Conservation (phyloP, 2,113 vertebrate species). For the Cyanoliseus patagonus region DNA sequence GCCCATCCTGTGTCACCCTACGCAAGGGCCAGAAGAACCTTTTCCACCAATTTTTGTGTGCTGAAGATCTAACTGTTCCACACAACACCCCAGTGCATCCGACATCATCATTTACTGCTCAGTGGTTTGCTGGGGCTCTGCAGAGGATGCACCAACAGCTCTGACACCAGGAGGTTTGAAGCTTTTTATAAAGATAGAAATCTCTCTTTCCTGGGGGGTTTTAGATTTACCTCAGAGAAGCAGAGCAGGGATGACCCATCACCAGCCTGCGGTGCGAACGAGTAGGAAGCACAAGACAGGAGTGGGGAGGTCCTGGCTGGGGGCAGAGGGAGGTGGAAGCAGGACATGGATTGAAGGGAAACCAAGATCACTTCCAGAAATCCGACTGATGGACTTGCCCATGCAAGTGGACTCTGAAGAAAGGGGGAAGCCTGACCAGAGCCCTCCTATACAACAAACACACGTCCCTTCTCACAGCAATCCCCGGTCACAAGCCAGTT, state of each 20-base stretch:
- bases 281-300: background rate
- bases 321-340: background rate
- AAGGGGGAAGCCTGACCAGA: background rate
- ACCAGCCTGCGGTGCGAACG: background rate
- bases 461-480: background rate
- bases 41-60: background rate
- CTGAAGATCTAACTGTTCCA: too few species aligned
- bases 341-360: background rate
- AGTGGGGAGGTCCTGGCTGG: background rate
- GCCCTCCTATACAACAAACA: background rate
- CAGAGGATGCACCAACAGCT: background rate
- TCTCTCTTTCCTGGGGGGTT: background rate
- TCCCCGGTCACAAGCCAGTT: accelerated
- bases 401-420: background rate
- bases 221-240: background rate
- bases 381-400: background rate
- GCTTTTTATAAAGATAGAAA: background rate
- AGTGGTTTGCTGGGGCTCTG: accelerated
- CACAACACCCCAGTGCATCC: background rate
- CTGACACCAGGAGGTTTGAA: background rate
- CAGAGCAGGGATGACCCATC: background rate
- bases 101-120: accelerated
- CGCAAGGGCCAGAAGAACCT: background rate
- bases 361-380: accelerated
- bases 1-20: too few species aligned